A percentile compares a stretch with the other conserved stretches of the same genome.
Evolutionary conservation across 2,113 vertebrate genomes (phyloP).

Genomic region (Phalacrocorax aristotelis): DNA sequence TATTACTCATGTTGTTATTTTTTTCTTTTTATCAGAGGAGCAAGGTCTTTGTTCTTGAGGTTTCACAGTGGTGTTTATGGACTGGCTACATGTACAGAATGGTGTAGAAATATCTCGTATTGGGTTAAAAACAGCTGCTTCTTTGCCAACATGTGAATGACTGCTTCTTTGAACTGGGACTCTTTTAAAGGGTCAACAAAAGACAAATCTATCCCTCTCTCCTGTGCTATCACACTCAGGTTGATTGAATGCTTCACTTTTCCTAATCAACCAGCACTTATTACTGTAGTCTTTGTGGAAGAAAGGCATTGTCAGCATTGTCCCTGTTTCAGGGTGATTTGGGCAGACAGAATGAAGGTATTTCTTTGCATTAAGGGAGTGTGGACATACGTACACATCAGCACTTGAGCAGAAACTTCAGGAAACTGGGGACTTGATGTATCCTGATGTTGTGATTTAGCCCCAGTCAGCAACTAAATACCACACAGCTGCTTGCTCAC

Average conservation of each 20-base stretch:
- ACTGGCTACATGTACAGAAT: neutral
- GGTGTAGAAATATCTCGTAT: neutral
- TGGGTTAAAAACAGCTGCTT: neutral
- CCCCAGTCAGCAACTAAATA: too few relatives aligned
- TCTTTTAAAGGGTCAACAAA: neutral
- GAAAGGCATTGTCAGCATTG: neutral
- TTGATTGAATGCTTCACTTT: rapidly evolving
- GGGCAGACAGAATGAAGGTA: neutral
- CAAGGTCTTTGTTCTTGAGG: neutral
- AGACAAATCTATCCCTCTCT: neutral
- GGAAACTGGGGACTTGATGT: neutral
- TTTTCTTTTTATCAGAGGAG: neutral
- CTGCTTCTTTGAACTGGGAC: neutral
- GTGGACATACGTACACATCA: rapidly evolving
- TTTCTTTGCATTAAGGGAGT: neutral
- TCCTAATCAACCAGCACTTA: neutral
- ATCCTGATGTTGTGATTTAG: neutral
- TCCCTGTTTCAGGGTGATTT: neutral
- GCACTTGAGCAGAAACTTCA: neutral
- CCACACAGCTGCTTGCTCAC: too few relatives aligned
- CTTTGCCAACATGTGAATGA: neutral
- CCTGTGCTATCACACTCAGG: neutral
- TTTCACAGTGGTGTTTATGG: neutral
- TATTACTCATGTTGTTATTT: neutral
- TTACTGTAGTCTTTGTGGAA: neutral